Evolutionary conservation across 2,113 vertebrate species (phyloP), one percentile per base, ranked within the genome.

Genomic region (Natator depressus): DNA sequence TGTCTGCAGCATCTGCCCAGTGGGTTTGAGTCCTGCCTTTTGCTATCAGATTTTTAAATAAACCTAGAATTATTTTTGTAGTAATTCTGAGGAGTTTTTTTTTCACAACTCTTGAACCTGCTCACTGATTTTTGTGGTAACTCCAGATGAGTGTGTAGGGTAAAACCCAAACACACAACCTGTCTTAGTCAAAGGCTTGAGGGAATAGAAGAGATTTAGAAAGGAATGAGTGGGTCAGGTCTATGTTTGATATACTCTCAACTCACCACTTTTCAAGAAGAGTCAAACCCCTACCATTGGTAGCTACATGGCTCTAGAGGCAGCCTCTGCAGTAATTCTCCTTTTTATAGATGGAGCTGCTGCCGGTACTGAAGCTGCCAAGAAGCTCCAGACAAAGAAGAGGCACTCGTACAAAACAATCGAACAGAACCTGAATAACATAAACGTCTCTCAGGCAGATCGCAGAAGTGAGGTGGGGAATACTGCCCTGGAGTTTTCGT

Each of bases 351-450:
- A 91, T 54, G 93, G 55, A 84, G 84, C 35, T 84, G 51, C 47
- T 42, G 9, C 72, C 1, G 98, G 86, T 25, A n/a, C 76, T 1
- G 96, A 96, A 42, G 91, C 75, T 14, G 50, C 89, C 53, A 98
- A 97, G 95, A 99, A 98, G 88, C 88, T 84, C 35, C 91, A 97
- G 5, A 98, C 98, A 81, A 99, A 97, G 94, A 99, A 98, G 96
- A 99, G 98, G 94, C 97, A 98, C 78, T 87, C 97, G 1, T 31
- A 93, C 90, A 99, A 98, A 97, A 99, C 99, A 0, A 99, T 99
- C 0, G 99, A 99, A 96, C 98, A 98, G 92, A 99, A 99, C 91
- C 57, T 99, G 90, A 98, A 96, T 89, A 99, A 99, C 97, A 99
- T 99, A 96, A 99, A 99, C 1, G 94, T 98, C 49, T 91, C 99